Conservation (phyloP, 2,113 vertebrate genomes). For the Gadus chalcogrammus region DNA sequence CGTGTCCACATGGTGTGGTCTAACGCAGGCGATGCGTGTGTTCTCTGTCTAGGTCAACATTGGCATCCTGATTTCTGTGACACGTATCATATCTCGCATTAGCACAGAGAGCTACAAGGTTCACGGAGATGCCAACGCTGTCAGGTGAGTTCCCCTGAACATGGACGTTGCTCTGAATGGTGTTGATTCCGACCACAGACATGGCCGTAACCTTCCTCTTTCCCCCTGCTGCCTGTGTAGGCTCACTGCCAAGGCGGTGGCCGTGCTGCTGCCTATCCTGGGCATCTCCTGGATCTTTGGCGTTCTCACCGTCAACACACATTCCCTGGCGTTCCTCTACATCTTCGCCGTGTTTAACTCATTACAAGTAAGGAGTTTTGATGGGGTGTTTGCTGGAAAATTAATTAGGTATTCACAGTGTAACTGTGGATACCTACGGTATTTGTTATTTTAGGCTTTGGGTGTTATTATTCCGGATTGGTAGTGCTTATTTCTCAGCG, state of each 20-base stretch:
- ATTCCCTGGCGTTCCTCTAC: conserved; percentile 87
- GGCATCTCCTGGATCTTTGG: conserved; percentile 97
- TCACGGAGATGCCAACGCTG: conserved; percentile 85
- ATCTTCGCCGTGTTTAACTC: conserved; percentile 95
- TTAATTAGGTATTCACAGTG: neutral
- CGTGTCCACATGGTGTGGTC: neutral
- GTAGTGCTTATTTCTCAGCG: no score
- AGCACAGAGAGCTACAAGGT: conserved; percentile 92
- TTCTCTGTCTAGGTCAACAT: conserved; percentile 82
- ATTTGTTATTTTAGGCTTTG: no score
- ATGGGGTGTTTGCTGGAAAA: neutral
- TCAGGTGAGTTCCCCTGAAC: conserved; percentile 80
- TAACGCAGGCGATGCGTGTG: neutral
- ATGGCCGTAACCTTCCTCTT: neutral
- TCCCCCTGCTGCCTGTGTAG: conserved; percentile 58
- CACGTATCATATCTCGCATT: conserved; percentile 93
- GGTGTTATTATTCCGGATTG: no score
- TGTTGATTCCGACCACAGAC: neutral
- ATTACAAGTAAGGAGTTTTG: conserved; percentile 76
- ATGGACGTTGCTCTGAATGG: neutral
- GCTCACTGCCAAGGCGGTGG: conserved; percentile 90
- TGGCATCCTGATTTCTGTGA: conserved; percentile 90
- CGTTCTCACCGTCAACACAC: conserved; percentile 84
- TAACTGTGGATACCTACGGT: no score
- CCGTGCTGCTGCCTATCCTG: conserved; percentile 90